Evolutionary conservation across 2,888 invertebrate species (phyloP), one percentile per base, ranked within the genome.

Genomic region (Geophilus truncorum): DNA sequence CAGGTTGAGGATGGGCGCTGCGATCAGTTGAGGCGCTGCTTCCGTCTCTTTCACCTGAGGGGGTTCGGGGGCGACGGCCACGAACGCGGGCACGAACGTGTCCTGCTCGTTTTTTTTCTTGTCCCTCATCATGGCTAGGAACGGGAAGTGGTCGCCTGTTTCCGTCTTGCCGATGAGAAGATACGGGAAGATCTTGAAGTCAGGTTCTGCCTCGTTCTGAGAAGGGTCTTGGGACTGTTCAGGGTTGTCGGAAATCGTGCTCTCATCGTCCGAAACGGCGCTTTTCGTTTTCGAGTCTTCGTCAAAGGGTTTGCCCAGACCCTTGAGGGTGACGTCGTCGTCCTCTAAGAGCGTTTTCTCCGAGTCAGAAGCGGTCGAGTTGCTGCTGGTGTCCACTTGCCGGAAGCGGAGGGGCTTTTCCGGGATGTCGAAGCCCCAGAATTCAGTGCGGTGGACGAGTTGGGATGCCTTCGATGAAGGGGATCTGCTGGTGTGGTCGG

Each of bases 171-270:
- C 78, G 25, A 78, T 78, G n/a, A 78, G 15, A n/a, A 78, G 51
- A 23, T 78, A 78, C 10, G 78, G 78, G 51, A 78, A 78, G 78
- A 78, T 40, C 21, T 28, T 36, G 51, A 45, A 78, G 21, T 32
- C 18, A 2, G 77, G 32, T 32, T 36, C 77, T 0, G 77, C 32
- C 30, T 32, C 77, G 21, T 77, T 77, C 15, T 25, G 4, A 4
- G 12, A 12, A 5, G 70, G 70, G n/a, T 70, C 70, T 28, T 70
- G 70, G 15, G 10, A n/a, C 34, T 34, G 9, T 6, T 76, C 25
- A 28, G n/a, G n/a, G n/a, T 23, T 18, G 25, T 15, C 70, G 28
- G 70, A 70, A 28, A 15, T 70, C 18, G 70, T 9, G 12, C 3
- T 12, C 10, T 51, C 18, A 5, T 18, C 51, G 51, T 21, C 18